Percentiles rank a stretch among this genome's conserved stretches.
Evolutionary conservation across 2,113 vertebrate genomes (phyloP).

Genomic region (Clarias macrocephalus): DNA sequence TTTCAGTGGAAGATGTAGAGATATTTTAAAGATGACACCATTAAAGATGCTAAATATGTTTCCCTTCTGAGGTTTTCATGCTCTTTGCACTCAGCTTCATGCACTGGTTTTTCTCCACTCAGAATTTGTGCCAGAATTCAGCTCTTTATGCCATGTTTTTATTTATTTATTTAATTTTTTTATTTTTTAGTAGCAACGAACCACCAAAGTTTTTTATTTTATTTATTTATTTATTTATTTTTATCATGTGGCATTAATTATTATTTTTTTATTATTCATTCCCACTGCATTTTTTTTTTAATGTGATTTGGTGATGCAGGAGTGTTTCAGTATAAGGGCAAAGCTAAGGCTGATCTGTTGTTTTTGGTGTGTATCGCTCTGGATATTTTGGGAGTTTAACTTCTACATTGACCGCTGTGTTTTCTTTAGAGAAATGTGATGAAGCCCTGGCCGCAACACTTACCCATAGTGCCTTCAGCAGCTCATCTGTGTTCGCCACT

Average conservation of each 20-base stretch:
- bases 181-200: neutral
- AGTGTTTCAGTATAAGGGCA: neutral
- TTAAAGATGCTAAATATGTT: neutral
- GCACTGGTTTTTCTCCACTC: neutral
- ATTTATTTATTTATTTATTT: neutral
- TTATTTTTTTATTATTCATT: neutral
- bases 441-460: conserved; percentile 84
- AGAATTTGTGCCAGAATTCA: neutral
- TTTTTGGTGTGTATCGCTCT: neutral
- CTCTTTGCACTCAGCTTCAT: neutral
- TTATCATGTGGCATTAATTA: neutral
- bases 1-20: neutral
- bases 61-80: neutral
- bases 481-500: conserved; percentile 86
- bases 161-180: too few species aligned
- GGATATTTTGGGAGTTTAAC: neutral
- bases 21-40: neutral
- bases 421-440: conserved; percentile 87
- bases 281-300: neutral
- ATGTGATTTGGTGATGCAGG: neutral
- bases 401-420: neutral
- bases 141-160: neutral
- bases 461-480: conserved; percentile 85
- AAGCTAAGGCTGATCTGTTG: neutral
- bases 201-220: neutral